A percentile compares a stretch with the other conserved stretches of the same genome.
phyloP scores from a whole-genome alignment of 2,888 invertebrate species.

The Ectemnius lituratus region DNA sequence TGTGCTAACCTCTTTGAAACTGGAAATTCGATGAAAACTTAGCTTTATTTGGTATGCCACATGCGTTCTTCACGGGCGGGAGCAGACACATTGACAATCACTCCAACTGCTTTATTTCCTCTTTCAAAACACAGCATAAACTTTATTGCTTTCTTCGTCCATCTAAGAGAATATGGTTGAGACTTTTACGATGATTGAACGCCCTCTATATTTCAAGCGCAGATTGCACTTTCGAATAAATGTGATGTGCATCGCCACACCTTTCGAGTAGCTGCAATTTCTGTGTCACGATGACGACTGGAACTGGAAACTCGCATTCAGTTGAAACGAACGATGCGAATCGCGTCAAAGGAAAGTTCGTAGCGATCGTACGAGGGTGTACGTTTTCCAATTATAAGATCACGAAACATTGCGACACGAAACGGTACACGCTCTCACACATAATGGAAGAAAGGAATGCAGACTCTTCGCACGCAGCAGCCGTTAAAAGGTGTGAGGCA shows the following conservation, averaged over 20 bases:
- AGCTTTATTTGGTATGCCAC: background rate
- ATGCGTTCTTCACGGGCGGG: background rate
- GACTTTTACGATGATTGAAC: constrained; percentile 5
- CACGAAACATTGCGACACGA: constrained; percentile 17
- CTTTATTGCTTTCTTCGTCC: background rate
- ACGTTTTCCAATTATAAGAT: constrained; percentile 36
- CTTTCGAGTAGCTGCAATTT: no score
- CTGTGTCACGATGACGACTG: no score
- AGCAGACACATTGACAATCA: background rate
- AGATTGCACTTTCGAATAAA: no score
- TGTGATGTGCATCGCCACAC: no score
- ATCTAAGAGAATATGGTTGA: background rate
- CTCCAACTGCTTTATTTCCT: constrained; percentile 5
- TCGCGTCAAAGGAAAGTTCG: no score
- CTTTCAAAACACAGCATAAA: background rate
- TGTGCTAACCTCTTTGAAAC: no score
- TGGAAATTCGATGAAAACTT: background rate
- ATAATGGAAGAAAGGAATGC: constrained; percentile 33
- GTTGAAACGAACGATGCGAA: no score
- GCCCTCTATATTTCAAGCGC: background rate
- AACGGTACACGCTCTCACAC: constrained; percentile 31
- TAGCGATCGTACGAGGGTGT: background rate
- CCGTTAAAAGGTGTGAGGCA: no score
- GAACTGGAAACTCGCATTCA: no score
- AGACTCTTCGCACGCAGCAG: constrained; percentile 20